phyloP scores from a whole-genome alignment of 2,113 vertebrate species.

The Phocoena phocoena region DNA sequence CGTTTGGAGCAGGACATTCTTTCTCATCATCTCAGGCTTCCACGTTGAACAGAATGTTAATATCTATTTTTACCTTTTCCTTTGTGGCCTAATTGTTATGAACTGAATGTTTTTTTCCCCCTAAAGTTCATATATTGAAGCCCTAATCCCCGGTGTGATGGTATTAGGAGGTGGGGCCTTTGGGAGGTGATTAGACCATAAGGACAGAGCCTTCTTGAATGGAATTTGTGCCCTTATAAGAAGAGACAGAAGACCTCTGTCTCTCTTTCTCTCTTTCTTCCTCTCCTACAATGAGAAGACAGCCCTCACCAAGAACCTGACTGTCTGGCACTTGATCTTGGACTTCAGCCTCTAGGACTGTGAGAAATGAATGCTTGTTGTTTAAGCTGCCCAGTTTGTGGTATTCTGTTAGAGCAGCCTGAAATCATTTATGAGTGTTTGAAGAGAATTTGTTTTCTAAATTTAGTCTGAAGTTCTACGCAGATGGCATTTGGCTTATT shows the following conservation, averaged over 20 bases:
- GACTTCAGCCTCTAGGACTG: neutral
- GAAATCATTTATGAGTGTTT: neutral
- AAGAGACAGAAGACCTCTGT: neutral
- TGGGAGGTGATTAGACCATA: neutral
- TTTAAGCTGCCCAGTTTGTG: neutral
- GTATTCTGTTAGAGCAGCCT: neutral
- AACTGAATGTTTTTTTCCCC: neutral
- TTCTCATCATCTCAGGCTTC: neutral
- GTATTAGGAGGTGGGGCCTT: neutral
- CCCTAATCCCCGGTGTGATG: neutral
- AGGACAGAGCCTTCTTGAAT: neutral
- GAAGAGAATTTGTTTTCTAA: neutral
- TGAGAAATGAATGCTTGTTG: neutral
- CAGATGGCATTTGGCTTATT: neutral
- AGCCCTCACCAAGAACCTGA: neutral
- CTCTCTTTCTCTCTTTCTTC: neutral
- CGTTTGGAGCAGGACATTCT: neutral
- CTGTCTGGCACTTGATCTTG: neutral
- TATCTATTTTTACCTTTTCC: neutral
- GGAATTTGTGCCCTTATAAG: neutral
- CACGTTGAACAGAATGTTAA: neutral
- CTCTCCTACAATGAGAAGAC: neutral
- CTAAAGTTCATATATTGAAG: neutral
- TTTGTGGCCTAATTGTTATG: neutral
- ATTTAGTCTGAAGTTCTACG: neutral